These are phyloP conservation scores for Tilapia sparmanii DNA, from an alignment of 2,113 vertebrate genomes.

Conservation along the genomic window DNA sequence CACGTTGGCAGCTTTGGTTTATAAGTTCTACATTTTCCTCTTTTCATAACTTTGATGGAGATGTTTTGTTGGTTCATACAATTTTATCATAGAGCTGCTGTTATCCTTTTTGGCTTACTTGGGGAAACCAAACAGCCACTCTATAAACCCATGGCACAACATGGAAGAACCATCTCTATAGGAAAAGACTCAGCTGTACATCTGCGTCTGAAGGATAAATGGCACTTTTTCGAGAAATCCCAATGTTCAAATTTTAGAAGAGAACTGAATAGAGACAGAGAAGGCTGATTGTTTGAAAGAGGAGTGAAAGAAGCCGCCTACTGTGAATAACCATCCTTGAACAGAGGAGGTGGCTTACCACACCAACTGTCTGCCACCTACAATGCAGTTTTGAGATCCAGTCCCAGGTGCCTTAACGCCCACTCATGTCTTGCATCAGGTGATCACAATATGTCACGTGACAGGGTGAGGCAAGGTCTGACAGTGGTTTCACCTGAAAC, in stretches of 20 bases:
- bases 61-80: not conserved
- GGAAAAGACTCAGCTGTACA: not conserved
- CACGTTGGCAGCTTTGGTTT: not conserved
- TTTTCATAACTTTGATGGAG: not conserved
- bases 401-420: not conserved
- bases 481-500: not conserved
- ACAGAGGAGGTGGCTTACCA: not conserved
- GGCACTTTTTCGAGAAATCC: not conserved
- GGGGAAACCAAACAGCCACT: not conserved
- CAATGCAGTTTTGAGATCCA: not conserved
- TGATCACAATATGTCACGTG: not conserved
- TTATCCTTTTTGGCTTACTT: not conserved
- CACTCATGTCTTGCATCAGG: not conserved
- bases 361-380: not conserved
- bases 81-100: not conserved
- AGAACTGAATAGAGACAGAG: not conserved
- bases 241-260: not conserved
- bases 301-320: not conserved
- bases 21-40: not conserved
- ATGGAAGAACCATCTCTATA: not conserved
- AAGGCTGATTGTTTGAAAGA: not conserved
- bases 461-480: not conserved
- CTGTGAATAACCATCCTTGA: not conserved
- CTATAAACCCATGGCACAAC: not conserved
- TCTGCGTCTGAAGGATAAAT: not conserved